These are phyloP conservation scores for Spongilla lacustris DNA, from an alignment of 37 sponge, comb jelly and placozoan species.

Conservation along the genomic window DNA sequence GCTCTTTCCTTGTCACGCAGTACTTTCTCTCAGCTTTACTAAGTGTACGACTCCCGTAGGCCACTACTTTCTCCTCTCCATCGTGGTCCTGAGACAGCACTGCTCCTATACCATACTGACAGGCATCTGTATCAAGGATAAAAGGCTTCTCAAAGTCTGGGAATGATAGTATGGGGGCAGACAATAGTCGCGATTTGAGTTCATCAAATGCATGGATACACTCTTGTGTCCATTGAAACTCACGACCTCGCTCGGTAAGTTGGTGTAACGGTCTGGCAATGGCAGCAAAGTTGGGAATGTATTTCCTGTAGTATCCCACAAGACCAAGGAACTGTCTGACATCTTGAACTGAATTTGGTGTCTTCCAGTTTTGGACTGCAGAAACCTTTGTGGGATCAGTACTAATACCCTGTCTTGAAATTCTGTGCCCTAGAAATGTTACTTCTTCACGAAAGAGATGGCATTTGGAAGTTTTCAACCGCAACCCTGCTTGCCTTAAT, in stretches of 20 bases:
- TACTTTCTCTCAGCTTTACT: constrained; percentile 30
- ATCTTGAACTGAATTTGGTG: no score
- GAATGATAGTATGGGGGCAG: constrained; percentile 23
- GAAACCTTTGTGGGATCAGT: no score
- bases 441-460: no score
- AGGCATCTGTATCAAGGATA: constrained; percentile 36
- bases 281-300: constrained; percentile 15
- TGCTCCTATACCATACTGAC: constrained; percentile 26
- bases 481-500: no score
- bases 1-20: constrained; percentile 30
- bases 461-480: no score
- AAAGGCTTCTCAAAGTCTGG: constrained; percentile 18
- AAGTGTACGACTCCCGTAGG: constrained; percentile 22
- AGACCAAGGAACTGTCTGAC: neutral
- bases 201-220: constrained; percentile 14
- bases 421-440: no score
- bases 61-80: constrained; percentile 13
- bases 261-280: constrained; percentile 20
- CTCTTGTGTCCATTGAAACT: constrained; percentile 21
- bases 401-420: no score
- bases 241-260: neutral
- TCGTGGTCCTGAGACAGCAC: constrained; percentile 34
- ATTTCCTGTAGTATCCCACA: constrained; percentile 15
- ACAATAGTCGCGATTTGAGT: neutral
- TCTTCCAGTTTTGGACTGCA: no score